A percentile compares a stretch with the other conserved stretches of the same genome.
Evolutionary conservation across 1,140 invertebrate genomes (phyloP).

Genomic region (Nilaparvata lugens): DNA sequence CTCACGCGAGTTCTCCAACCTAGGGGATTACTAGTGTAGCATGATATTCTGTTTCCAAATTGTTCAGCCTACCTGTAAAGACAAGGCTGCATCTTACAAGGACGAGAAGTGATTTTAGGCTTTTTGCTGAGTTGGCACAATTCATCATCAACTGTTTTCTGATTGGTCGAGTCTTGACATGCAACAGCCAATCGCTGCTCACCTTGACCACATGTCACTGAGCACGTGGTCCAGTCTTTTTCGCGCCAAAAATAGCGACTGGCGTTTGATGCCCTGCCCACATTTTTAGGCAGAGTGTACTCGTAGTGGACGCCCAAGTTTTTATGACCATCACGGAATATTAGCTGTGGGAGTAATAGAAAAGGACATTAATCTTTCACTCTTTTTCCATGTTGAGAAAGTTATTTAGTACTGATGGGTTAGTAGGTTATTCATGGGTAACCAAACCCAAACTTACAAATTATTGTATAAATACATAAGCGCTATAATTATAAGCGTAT

Average conservation of each 20-base stretch:
- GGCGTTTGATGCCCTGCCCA: too few relatives aligned
- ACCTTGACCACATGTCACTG: constrained; percentile 66
- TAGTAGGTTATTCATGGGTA: too few relatives aligned
- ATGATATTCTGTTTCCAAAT: too few relatives aligned
- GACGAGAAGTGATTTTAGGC: constrained; percentile 46
- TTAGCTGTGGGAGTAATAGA: constrained; percentile 50
- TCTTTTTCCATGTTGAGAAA: too few relatives aligned
- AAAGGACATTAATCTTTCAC: too few relatives aligned
- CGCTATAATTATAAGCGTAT: too few relatives aligned
- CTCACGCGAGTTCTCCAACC: too few relatives aligned
- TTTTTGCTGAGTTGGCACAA: constrained; percentile 50
- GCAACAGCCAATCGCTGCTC: constrained; percentile 49
- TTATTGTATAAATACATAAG: too few relatives aligned
- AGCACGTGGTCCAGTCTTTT: constrained; percentile 69
- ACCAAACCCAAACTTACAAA: too few relatives aligned
- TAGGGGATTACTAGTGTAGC: too few relatives aligned
- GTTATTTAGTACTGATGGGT: too few relatives aligned
- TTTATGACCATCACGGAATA: constrained; percentile 63
- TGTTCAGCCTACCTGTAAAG: constrained; percentile 62
- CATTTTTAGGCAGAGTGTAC: constrained; percentile 52
- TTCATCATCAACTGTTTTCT: constrained; percentile 51
- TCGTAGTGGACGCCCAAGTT: constrained; percentile 76
- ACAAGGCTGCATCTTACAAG: constrained; percentile 61
- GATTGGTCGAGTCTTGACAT: constrained; percentile 51
- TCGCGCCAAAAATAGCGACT: constrained; percentile 49